Conservation (phyloP, 2,797 vertebrate species). For the Chlorospingus flavigularis region DNA sequence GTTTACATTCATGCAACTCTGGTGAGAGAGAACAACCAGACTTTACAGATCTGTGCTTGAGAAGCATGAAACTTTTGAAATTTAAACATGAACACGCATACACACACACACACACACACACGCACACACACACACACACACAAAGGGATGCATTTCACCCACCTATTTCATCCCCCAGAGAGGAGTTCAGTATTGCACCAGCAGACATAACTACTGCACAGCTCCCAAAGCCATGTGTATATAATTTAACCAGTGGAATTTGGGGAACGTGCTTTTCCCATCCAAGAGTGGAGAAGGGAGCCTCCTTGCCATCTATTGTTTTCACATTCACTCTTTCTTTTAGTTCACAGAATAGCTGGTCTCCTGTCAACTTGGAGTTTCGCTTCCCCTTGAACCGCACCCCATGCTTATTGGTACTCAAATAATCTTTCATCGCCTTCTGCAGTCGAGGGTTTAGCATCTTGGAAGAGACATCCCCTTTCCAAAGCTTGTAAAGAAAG, state of each 20-base stretch:
- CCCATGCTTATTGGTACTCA: conserved; percentile 89
- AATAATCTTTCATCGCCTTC: conserved; percentile 91
- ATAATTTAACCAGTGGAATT: conserved; percentile 78
- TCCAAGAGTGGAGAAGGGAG: conserved; percentile 87
- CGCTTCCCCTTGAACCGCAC: conserved; percentile 84
- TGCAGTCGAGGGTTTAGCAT: conserved; percentile 93
- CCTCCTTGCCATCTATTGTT: conserved; percentile 90
- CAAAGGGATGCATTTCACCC: conserved; percentile 65
- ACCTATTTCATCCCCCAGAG: conserved; percentile 96
- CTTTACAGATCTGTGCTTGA: background rate
- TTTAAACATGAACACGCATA: background rate
- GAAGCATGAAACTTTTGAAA: background rate
- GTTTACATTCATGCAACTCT: background rate
- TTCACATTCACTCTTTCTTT: conserved; percentile 80
- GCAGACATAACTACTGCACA: conserved; percentile 97
- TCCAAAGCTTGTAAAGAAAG: conserved; percentile 88
- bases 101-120: fast-evolving
- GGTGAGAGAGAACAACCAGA: background rate
- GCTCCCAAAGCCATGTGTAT: conserved; percentile 77
- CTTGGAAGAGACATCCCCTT: conserved; percentile 83
- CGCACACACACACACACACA: background rate
- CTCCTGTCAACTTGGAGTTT: conserved; percentile 65
- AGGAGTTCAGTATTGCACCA: conserved; percentile 93
- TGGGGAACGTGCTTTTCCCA: conserved; percentile 88
- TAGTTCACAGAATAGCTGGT: conserved; percentile 87